Base-by-base conservation (phyloP, 2,888 invertebrate species). In the Eulithis prunata region DNA sequence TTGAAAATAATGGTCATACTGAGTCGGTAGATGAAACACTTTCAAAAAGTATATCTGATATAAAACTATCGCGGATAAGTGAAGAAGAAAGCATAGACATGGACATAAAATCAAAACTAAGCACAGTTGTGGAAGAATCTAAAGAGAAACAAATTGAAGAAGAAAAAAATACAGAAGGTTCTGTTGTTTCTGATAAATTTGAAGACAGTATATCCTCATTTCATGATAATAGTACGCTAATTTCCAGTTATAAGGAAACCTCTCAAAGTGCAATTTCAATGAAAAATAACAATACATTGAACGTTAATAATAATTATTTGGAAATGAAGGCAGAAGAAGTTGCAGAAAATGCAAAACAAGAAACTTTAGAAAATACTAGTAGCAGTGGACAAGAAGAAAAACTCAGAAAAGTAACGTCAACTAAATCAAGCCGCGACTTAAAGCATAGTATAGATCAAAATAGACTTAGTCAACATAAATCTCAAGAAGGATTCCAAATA, bases 51-150 rank as follows among this genome's bases (percentile, higher is more conserved):
- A 41, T 51, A 13, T 49, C 58, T 12, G 51, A 58, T 49, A 13
- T 13, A 41, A 58, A 41, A 28, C 58, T 58, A 21, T 58, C 58
- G 41, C 14, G 51, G 7, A 58, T 58, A 51, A 58, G 58, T 38
- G 58, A 58, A 58, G 58, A 51, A 58, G 51, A 58, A 11, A 41
- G 3, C 10, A 8, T 8, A 41, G 10, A 41, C 41, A 8, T 41
- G 10, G 41, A 41, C 10, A 12, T 11, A 46, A 28, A 1, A 6
- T 47, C 57, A 11, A 47, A 57, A 36, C 10, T 47, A 36, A 47
- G 13, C n/a, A 57, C 47, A 10, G 13, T 57, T 47, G 5, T 10
- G 13, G 57, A 57, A 57, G 13, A 46, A 3, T 14, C 45, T n/a
- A n/a, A 45, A 45, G 56, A 56, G 32, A 13, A n/a, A 10, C 10